Evolutionary conservation across 2,113 vertebrate genomes (phyloP).

Genomic region (Onychorhynchus coronatus): DNA sequence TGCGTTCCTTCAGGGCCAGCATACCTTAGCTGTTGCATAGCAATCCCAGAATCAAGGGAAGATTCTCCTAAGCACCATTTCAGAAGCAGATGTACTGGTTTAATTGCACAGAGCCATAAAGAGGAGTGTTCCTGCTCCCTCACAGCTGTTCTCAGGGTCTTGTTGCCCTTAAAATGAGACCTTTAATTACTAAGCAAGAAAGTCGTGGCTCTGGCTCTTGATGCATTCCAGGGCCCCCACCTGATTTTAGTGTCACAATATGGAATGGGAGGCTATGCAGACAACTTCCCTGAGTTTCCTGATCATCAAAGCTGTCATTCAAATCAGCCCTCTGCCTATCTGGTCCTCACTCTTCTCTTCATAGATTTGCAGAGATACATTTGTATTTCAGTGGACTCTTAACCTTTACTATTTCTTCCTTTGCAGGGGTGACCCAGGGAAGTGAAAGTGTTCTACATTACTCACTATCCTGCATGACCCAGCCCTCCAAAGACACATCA

Average conservation of each 20-base stretch:
- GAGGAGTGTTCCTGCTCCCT: neutral
- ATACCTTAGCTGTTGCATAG: neutral
- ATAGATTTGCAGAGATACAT: neutral
- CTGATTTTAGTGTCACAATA: neutral
- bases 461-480: neutral
- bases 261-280: neutral
- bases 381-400: neutral
- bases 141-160: neutral
- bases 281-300: neutral
- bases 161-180: too few species aligned
- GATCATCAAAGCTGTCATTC: neutral
- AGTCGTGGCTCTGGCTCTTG: neutral
- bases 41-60: rapidly evolving
- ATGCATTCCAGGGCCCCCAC: neutral
- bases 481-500: neutral
- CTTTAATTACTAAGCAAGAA: neutral
- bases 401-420: neutral
- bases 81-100: neutral
- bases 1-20: neutral
- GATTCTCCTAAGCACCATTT: neutral
- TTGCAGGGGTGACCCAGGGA: neutral
- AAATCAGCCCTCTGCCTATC: neutral
- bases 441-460: neutral
- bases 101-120: neutral
- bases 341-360: neutral